Evolutionary conservation across 1,140 invertebrate species (phyloP).

Genomic region (Venturia canescens): DNA sequence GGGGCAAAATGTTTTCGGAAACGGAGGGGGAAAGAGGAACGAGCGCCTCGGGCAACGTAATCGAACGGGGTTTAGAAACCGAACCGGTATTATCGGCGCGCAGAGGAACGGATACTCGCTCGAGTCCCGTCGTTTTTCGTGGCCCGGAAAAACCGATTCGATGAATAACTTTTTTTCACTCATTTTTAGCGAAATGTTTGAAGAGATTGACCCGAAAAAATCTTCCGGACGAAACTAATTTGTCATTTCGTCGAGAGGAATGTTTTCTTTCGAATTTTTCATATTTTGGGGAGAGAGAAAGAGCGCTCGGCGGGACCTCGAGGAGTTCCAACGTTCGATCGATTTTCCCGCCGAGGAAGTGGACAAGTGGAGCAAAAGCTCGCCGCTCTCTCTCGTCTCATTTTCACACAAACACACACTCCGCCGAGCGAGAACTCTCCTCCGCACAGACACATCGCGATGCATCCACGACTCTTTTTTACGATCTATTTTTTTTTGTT

Average conservation of each 20-base stretch:
- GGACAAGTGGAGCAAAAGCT: slow-evolving; percentile 26
- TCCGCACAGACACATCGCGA: background rate
- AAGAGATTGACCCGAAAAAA: no score
- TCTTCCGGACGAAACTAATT: no score
- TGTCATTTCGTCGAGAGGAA: no score
- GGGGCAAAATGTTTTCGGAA: slow-evolving; percentile 11
- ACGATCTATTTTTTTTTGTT: no score
- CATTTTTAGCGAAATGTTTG: no score
- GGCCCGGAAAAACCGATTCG: no score
- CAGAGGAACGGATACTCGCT: no score
- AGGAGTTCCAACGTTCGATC: slow-evolving; percentile 15
- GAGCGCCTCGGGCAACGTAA: background rate
- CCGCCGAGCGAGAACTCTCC: background rate
- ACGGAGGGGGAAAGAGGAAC: background rate
- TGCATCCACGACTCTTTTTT: no score
- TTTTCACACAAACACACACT: background rate
- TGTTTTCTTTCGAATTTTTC: background rate
- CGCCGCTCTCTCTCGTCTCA: slow-evolving; percentile 7
- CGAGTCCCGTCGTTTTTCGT: no score
- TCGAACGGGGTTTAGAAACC: background rate
- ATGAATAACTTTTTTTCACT: no score
- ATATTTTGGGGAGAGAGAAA: background rate
- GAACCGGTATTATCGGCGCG: background rate
- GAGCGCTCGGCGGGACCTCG: background rate
- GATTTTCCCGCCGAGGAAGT: slow-evolving; percentile 15